Evolutionary conservation across 2,797 vertebrate genomes (phyloP), one percentile per base, ranked within the genome.

Genomic region (Cyclopterus lumpus): DNA sequence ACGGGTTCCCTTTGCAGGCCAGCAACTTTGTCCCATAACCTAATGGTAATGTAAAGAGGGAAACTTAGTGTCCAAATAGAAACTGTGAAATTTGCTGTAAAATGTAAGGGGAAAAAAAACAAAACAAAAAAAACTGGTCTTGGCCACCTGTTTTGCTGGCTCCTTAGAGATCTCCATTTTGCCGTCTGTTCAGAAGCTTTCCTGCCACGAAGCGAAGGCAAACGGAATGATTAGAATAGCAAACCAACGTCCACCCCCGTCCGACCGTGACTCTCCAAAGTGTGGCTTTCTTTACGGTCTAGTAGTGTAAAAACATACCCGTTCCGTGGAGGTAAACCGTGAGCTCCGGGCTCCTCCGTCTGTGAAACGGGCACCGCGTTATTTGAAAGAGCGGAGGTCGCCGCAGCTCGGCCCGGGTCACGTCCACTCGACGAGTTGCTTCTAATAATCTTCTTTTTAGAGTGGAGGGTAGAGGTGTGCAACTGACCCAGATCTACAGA

Each of bases 11-110:
- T 88, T 54, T 93, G 86, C 22, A 71, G 55, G 20, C 67, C 63
- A 48, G 84, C 58, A 0, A 91, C 87, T 87, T 93, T 92, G 71
- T 93, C 94, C 94, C 94, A 95, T 75, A 95, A 80, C 81, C 95
- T 96, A 67, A 58, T 79, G 46, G 86, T 24, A 46, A 78, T 2
- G 36, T 6, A 80, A 28, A 77, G 2, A 71, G 26, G 4, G 8
- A 68, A 58, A 72, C 18, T 63, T 18, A 74, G 34, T 4, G n/a
- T 1, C 3, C 44, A 30, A 71, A 63, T 15, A 42, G 5, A 75
- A 66, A 59, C 26, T 68, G 32, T 44, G 18, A 2, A 71, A 28
- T 42, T 5, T 24, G 32, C 0, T 46, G 12, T 30, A 7, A 61
- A 40, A 58, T 38, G 26, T 18, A 57, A 4, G 36, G n/a, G n/a